A percentile compares a stretch with the other conserved stretches of the same genome.
Conservation (phyloP, 2,797 vertebrate genomes). For the Pseudomugil tenellus region DNA sequence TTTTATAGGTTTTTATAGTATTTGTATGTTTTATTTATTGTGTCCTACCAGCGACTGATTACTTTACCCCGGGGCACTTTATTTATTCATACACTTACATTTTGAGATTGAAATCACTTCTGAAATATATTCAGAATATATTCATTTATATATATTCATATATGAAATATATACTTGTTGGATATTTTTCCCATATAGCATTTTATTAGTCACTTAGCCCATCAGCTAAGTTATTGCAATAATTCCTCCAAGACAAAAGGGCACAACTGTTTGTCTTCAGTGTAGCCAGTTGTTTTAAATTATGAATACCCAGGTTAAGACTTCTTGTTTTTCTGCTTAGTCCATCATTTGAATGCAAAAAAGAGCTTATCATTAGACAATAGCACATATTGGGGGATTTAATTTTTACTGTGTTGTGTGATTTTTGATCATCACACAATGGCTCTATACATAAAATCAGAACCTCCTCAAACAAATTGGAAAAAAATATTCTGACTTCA, state of each 20-base stretch:
- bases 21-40: too few relatives aligned
- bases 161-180: neutral
- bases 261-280: neutral
- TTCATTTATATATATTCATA: too few relatives aligned
- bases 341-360: neutral
- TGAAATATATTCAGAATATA: neutral
- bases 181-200: neutral
- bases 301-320: neutral
- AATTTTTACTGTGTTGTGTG: neutral
- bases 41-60: too few relatives aligned
- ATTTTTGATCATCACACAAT: neutral
- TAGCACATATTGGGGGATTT: neutral
- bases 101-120: neutral
- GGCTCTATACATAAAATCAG: neutral
- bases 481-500: neutral
- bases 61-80: too few relatives aligned
- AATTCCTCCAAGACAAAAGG: neutral
- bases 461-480: neutral
- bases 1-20: too few relatives aligned
- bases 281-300: neutral
- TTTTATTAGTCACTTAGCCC: neutral
- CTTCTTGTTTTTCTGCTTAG: neutral
- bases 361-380: neutral
- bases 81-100: too few relatives aligned
- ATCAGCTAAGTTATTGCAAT: neutral